phyloP scores from a whole-genome alignment of 1,140 invertebrate genomes.

The Ceratina australensis region DNA sequence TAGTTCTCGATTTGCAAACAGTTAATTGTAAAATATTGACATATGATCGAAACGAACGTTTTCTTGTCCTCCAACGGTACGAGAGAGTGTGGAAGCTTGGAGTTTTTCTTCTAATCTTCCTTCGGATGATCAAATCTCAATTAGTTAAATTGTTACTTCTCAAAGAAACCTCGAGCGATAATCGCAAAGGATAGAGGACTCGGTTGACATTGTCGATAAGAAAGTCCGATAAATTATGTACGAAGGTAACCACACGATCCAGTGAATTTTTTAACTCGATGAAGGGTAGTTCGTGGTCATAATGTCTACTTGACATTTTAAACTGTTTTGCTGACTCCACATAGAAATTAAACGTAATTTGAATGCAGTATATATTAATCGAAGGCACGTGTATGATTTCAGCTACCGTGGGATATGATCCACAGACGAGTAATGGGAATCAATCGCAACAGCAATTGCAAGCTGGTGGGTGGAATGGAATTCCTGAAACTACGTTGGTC shows the following conservation, averaged over 20 bases:
- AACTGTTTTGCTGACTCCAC: too few relatives aligned
- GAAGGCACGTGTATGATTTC: constrained; percentile 13
- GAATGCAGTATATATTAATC: not conserved
- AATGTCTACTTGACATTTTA: too few relatives aligned
- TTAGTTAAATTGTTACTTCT: not conserved
- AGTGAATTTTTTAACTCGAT: constrained; percentile 2
- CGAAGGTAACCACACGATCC: constrained; percentile 35
- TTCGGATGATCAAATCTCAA: too few relatives aligned
- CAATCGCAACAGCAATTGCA: constrained; percentile 63
- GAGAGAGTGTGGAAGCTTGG: too few relatives aligned
- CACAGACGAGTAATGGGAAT: constrained; percentile 65
- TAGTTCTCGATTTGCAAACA: not conserved
- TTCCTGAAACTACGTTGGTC: constrained; percentile 51
- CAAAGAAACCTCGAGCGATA: not conserved
- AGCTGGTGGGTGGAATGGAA: constrained; percentile 46
- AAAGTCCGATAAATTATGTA: constrained; percentile 33
- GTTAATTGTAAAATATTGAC: too few relatives aligned
- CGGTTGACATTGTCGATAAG: constrained; percentile 35
- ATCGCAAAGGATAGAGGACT: not conserved
- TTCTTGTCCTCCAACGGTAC: too few relatives aligned
- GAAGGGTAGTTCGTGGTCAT: not conserved
- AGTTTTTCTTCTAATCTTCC: too few relatives aligned
- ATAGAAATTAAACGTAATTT: too few relatives aligned
- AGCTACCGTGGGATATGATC: constrained; percentile 75
- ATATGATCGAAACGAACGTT: too few relatives aligned